phyloP scores from a whole-genome alignment of 2,888 invertebrate genomes.

The Eristalinus sepulchralis region DNA sequence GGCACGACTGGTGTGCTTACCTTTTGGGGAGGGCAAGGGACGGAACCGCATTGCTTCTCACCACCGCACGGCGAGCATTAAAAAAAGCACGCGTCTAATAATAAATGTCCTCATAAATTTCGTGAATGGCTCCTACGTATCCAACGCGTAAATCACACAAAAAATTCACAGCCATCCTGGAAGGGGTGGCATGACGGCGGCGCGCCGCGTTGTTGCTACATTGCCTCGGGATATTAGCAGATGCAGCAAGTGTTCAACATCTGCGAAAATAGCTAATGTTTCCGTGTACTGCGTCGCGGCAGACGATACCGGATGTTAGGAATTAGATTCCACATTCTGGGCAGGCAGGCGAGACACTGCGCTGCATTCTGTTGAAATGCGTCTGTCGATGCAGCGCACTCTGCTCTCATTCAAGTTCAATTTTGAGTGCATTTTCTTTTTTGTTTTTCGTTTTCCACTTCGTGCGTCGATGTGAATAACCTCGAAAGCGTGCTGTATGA shows the following conservation, averaged over 20 bases:
- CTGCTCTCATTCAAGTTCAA: slow-evolving; percentile 69
- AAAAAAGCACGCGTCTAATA: slow-evolving; percentile 52
- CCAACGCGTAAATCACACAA: not conserved
- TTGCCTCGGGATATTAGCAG: slow-evolving; percentile 22
- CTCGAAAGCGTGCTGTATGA: slow-evolving; percentile 10
- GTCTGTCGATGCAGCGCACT: slow-evolving; percentile 61
- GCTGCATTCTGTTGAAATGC: slow-evolving; percentile 57
- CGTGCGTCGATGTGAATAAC: slow-evolving; percentile 31
- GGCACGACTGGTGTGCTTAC: not conserved
- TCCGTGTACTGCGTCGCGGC: slow-evolving; percentile 18
- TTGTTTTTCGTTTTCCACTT: slow-evolving; percentile 35
- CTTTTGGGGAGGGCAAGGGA: not conserved
- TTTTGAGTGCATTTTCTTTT: slow-evolving; percentile 1
- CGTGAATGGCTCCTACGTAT: not conserved
- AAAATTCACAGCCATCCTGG: not conserved
- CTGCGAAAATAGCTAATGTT: slow-evolving; percentile 50
- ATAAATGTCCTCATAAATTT: slow-evolving; percentile 68
- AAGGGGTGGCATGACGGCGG: not conserved
- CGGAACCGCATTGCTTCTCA: not conserved
- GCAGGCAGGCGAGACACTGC: slow-evolving; percentile 22
- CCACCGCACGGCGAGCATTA: not conserved
- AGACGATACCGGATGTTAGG: slow-evolving; percentile 66
- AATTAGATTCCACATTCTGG: slow-evolving; percentile 47
- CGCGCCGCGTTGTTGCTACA: not conserved
- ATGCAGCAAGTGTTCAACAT: slow-evolving; percentile 64